phyloP scores from a whole-genome alignment of 2,113 vertebrate genomes.

The Plotosus lineatus region DNA sequence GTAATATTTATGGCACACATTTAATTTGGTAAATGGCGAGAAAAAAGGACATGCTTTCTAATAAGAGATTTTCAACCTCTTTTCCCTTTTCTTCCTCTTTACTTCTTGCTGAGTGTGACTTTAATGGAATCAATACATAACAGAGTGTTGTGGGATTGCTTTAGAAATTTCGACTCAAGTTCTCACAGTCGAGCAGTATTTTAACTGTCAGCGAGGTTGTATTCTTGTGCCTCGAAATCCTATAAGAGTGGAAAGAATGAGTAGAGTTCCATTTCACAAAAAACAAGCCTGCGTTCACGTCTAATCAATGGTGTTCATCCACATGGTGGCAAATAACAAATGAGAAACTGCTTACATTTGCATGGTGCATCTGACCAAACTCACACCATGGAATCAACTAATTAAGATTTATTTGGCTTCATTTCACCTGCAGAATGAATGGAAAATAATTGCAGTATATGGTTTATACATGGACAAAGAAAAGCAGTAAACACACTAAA shows the following conservation, averaged over 20 bases:
- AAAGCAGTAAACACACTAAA: neutral
- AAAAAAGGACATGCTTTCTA: neutral
- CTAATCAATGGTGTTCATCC: neutral
- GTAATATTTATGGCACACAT: neutral
- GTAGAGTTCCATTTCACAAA: neutral
- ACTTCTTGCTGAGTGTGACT: neutral
- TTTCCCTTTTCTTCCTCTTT: neutral
- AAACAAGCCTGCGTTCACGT: neutral
- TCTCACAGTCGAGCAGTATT: slow-evolving; percentile 1
- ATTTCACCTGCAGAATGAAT: neutral
- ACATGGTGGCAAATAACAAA: neutral
- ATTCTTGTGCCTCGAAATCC: neutral
- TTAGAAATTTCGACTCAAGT: slow-evolving; percentile 21
- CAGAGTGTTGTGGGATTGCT: slow-evolving; percentile 8
- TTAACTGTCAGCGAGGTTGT: slow-evolving; percentile 19
- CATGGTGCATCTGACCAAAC: neutral
- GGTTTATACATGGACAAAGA: neutral
- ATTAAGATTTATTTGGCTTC: neutral
- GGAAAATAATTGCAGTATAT: neutral
- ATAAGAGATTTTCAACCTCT: neutral
- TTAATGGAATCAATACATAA: slow-evolving; percentile 41
- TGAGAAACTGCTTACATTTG: neutral
- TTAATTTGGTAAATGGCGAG: neutral
- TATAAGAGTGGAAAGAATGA: neutral
- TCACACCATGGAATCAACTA: neutral